phyloP scores from a whole-genome alignment of 2,113 vertebrate species.

The Gymnogyps californianus region DNA sequence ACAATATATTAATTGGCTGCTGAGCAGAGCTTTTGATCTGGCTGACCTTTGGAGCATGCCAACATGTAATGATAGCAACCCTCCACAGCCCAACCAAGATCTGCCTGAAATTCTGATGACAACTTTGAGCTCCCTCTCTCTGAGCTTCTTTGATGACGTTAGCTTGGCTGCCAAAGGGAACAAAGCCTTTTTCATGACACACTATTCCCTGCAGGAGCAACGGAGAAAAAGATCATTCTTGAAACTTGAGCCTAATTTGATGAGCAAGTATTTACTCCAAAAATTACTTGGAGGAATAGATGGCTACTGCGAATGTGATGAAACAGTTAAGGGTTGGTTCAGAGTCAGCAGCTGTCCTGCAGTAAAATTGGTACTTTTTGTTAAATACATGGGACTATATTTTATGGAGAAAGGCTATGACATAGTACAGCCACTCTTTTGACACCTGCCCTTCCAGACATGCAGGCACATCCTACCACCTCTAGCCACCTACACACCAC shows the following conservation, averaged over 20 bases:
- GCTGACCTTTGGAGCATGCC: neutral
- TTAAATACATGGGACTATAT: neutral
- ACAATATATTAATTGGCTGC: slow-evolving; percentile 42
- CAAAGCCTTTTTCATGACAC: slow-evolving; percentile 38
- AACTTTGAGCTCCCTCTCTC: slow-evolving; percentile 37
- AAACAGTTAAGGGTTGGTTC: neutral
- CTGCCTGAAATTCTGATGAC: slow-evolving; percentile 33
- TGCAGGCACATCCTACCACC: neutral
- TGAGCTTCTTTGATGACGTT: slow-evolving; percentile 43
- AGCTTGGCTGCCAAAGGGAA: slow-evolving; percentile 41
- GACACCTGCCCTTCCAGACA: neutral
- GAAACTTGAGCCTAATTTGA: neutral
- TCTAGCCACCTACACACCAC: neutral
- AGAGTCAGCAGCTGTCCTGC: neutral
- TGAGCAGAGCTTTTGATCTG: slow-evolving; percentile 11
- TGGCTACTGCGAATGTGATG: neutral
- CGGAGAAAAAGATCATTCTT: neutral
- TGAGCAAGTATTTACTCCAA: neutral
- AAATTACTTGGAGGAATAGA: neutral
- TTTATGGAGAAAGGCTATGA: neutral
- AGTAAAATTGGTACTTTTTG: neutral
- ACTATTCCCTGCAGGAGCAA: neutral
- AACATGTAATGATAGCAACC: neutral
- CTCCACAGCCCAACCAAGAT: neutral
- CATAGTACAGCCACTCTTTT: neutral